Evolutionary conservation across 1,140 invertebrate species (phyloP), one percentile per base, ranked within the genome.

Genomic region (Heliconius congener): DNA sequence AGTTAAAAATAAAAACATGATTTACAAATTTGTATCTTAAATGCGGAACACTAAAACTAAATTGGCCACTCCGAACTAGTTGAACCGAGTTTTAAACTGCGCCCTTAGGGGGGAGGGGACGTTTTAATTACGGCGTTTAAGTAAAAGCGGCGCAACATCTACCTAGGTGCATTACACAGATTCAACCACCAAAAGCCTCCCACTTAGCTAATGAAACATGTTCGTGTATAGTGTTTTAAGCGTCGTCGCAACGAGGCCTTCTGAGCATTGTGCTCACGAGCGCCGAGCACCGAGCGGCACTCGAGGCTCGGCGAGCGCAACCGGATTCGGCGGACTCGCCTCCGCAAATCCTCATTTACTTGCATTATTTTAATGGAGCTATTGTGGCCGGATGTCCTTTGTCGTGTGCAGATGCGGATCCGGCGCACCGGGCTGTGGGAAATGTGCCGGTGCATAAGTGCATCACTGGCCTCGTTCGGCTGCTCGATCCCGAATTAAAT

Each of bases 141-240:
- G 93, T 93, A 92, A 93, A 93, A 93, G 93, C 93, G 91, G 84
- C 87, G 87, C 90, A 88, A 86, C 90, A 88, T 90, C 90, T 91
- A 91, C 89, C 87, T 92, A 86, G 88, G 89, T 93, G 91, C 92
- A 93, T 92, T 93, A 93, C 93, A 93, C 90, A 91, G 91, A 93
- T 93, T 93, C 90, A 91, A 90, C 90, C 87, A 93, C 94, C 93
- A 94, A 95, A 95, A 95, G 94, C 94, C 92, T 92, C 86, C 94
- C 94, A 95, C 94, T 95, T 95, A 95, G 94, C 94, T 95, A 95
- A 95, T 95, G 94, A 95, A 95, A 95, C 94, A 95, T 95, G 94
- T 92, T 94, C 93, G 90, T 90, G 92, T 93, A 91, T 93, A 94
- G 93, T 93, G 92, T 91, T 94, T 93, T 91, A 91, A 92, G 90